Evolutionary conservation across 2,888 invertebrate genomes (phyloP).

Genomic region (Diabrotica balteata): DNA sequence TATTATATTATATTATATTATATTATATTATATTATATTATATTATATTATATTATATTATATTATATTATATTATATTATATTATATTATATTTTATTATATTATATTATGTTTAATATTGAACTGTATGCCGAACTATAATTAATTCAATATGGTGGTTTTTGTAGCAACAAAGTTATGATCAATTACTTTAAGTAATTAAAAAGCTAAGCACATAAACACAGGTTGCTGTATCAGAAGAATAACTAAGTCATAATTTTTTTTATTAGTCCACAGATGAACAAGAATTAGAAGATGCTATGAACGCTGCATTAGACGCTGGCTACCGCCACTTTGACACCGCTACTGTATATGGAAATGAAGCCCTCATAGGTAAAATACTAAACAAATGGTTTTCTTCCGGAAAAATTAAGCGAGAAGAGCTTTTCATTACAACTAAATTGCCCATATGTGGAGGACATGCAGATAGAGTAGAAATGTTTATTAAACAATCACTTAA

Average conservation of each 20-base stretch:
- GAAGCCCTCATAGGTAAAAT: slow-evolving; percentile 78
- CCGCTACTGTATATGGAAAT: slow-evolving; percentile 80
- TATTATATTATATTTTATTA: too few relatives aligned
- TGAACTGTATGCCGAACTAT: too few relatives aligned
- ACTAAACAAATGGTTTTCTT: slow-evolving; percentile 73
- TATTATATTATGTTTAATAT: too few relatives aligned
- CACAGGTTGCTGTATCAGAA: too few relatives aligned
- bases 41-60: too few relatives aligned
- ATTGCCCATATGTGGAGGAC: slow-evolving; percentile 66
- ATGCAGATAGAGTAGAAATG: slow-evolving; percentile 41
- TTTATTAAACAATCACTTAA: slow-evolving; percentile 44
- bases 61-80: too few relatives aligned
- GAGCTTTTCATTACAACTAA: slow-evolving; percentile 85
- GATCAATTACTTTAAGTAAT: too few relatives aligned
- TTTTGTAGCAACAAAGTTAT: too few relatives aligned
- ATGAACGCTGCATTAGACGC: slow-evolving; percentile 74
- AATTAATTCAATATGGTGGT: too few relatives aligned
- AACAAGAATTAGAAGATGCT: slow-evolving; percentile 69
- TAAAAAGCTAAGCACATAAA: too few relatives aligned
- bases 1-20: too few relatives aligned
- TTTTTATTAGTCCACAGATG: slow-evolving; percentile 67
- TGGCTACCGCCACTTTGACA: slow-evolving; percentile 86
- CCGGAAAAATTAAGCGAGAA: slow-evolving; percentile 66
- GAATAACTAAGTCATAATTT: neutral
- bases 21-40: too few relatives aligned